Evolutionary conservation across 1,140 invertebrate species (phyloP).

Genomic region (Mactra quadrangularis): DNA sequence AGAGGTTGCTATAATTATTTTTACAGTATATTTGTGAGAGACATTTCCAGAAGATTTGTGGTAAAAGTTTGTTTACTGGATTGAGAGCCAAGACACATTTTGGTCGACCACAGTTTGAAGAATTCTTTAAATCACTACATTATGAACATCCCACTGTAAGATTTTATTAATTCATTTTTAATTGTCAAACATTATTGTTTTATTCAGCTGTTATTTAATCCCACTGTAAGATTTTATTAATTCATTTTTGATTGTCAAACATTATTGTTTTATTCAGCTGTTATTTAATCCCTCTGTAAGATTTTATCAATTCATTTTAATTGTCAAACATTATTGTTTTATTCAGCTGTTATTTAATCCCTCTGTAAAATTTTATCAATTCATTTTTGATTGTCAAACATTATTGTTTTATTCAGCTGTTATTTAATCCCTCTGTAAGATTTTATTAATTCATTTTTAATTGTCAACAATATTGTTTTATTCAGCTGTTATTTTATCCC

Average conservation of each 20-base stretch:
- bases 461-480: no score
- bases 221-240: no score
- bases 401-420: no score
- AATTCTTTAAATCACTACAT: slow-evolving; percentile 98
- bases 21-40: slow-evolving; percentile 99
- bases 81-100: slow-evolving; percentile 98
- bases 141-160: slow-evolving; percentile 97
- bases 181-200: no score
- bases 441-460: neutral
- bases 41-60: slow-evolving; percentile 98
- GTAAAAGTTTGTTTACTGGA: slow-evolving; percentile 98
- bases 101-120: slow-evolving; percentile 98
- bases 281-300: no score
- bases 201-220: neutral
- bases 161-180: neutral
- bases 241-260: no score
- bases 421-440: slow-evolving; percentile 95
- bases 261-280: no score
- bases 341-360: no score
- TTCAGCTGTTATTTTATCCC: neutral
- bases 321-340: no score
- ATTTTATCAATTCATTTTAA: no score
- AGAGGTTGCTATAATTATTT: slow-evolving; percentile 5
- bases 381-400: no score
- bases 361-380: no score